Conservation (phyloP, 2,113 vertebrate species). For the Ameiurus melas region DNA sequence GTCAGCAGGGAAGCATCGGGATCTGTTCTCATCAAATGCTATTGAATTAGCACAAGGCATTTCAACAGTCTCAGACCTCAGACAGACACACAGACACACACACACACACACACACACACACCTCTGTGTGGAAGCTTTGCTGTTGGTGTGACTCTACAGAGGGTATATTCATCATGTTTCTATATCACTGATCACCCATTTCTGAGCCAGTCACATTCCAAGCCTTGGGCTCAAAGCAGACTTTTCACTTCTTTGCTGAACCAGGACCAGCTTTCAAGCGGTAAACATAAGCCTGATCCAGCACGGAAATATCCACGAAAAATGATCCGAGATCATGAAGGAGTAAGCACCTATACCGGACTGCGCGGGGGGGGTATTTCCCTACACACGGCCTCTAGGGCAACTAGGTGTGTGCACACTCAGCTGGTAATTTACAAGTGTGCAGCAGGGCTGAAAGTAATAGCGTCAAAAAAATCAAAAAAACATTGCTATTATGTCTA, state of each 20-base stretch:
- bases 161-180: constrained; percentile 37
- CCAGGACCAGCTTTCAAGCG: background rate
- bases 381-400: constrained; percentile 63
- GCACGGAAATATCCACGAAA: background rate
- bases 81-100: background rate
- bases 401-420: constrained; percentile 54
- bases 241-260: background rate
- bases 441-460: constrained; percentile 60
- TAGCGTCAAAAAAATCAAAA: too few species aligned
- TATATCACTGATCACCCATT: constrained; percentile 45
- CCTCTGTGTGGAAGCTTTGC: constrained; percentile 21
- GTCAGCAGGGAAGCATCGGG: constrained; percentile 24
- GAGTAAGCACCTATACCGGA: constrained; percentile 27
- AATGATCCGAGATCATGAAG: constrained; percentile 37
- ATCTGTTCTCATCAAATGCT: background rate
- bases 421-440: constrained; percentile 58
- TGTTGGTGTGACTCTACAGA: constrained; percentile 29
- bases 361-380: constrained; percentile 56
- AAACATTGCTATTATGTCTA: too few species aligned
- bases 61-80: constrained; percentile 20
- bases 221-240: constrained; percentile 15
- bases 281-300: background rate
- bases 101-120: background rate
- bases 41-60: constrained; percentile 3
- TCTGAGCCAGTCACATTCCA: constrained; percentile 30